Conservation (phyloP, 2,113 vertebrate species). For the Hyperoodon ampullatus region DNA sequence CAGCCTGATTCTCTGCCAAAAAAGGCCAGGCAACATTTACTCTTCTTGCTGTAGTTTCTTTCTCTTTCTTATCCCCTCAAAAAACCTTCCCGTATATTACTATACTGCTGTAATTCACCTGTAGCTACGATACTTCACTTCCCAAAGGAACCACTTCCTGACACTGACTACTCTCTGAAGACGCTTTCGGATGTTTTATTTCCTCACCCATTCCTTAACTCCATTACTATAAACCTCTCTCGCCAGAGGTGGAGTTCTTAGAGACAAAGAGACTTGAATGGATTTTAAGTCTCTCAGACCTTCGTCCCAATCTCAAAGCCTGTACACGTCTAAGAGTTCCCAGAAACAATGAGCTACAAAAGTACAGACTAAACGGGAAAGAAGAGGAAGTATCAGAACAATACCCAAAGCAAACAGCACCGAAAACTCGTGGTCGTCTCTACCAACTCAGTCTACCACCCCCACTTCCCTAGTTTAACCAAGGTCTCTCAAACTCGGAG, state of each 20-base stretch:
- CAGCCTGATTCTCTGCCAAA: constrained; percentile 70
- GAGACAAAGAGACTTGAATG: not conserved
- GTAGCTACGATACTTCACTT: not conserved
- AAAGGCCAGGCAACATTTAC: constrained; percentile 64
- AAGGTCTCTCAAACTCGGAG: not conserved
- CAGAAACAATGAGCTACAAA: constrained; percentile 60
- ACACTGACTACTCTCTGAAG: not conserved
- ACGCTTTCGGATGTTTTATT: not conserved
- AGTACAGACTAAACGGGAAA: constrained; percentile 42
- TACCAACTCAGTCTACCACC: not conserved
- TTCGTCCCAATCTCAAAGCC: not conserved
- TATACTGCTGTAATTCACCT: not conserved
- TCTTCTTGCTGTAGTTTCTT: not conserved
- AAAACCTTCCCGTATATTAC: not conserved
- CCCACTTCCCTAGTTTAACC: not conserved
- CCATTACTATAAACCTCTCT: not conserved
- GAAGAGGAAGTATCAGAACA: constrained; percentile 77
- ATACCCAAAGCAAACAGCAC: constrained; percentile 53
- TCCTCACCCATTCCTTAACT: not conserved
- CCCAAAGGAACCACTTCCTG: not conserved
- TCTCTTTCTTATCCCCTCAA: not conserved
- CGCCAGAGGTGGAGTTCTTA: not conserved
- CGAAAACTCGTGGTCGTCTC: not conserved
- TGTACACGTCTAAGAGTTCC: not conserved
- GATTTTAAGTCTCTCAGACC: not conserved